Percentiles rank a stretch among this genome's conserved stretches.
These are phyloP conservation scores for Sebastes nivosus DNA, from an alignment of 2,797 vertebrate species.

Conservation along the genomic window DNA sequence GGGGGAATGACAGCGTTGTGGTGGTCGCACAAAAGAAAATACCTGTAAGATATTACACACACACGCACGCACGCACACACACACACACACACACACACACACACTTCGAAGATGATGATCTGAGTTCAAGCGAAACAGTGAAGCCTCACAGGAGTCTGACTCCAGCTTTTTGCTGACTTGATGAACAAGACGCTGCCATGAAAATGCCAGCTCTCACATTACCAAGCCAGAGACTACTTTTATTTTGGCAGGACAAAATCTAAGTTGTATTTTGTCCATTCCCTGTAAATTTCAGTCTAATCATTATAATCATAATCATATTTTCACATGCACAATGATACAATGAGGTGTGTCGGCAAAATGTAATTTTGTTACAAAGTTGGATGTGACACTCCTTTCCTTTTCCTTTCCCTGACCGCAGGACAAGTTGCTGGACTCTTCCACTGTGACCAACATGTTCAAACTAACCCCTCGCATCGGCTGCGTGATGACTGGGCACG, in stretches of 20 bases:
- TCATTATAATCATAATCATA: not conserved
- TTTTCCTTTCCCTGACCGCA: conserved; percentile 27
- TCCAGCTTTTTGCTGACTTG: conserved; percentile 39
- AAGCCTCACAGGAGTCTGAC: conserved; percentile 43
- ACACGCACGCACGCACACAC: not conserved
- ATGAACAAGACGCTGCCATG: not conserved
- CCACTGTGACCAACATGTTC: conserved; percentile 84
- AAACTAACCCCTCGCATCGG: conserved; percentile 82
- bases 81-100: conserved; percentile 19
- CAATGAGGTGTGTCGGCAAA: not conserved
- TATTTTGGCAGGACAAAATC: not conserved
- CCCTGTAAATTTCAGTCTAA: not conserved
- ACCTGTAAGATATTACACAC: conserved; percentile 70
- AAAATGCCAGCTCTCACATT: conserved; percentile 1
- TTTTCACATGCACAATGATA: not conserved
- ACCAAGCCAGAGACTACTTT: not conserved
- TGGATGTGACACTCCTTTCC: not conserved
- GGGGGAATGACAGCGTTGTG: conserved; percentile 78
- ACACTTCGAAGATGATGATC: not conserved
- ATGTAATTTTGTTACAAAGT: not conserved
- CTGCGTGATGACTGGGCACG: conserved; percentile 85
- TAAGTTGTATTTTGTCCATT: not conserved
- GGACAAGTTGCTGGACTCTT: conserved; percentile 84
- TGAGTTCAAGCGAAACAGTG: conserved; percentile 4
- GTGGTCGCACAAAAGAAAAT: conserved; percentile 86